Percentiles rank a stretch among this genome's conserved stretches.
phyloP scores from a whole-genome alignment of 2,797 vertebrate species.

The Denticeps clupeoides region DNA sequence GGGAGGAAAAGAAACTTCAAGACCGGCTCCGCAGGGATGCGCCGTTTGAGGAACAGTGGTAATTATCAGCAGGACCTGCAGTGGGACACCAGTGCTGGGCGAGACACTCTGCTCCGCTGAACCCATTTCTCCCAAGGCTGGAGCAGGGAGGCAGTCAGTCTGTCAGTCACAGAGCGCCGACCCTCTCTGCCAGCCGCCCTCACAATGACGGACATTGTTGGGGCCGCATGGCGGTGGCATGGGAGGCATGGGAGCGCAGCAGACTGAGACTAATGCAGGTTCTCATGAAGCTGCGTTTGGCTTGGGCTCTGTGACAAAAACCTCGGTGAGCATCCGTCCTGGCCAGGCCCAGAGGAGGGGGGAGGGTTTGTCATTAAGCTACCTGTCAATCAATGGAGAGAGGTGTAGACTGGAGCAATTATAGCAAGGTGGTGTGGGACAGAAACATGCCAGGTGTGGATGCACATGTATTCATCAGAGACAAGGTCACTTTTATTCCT shows the following conservation, averaged over 20 bases:
- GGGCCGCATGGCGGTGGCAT: not conserved
- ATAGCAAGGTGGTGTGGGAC: not conserved
- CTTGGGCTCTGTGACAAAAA: not conserved
- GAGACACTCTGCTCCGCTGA: slow-evolving; percentile 1
- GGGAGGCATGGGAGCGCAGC: slow-evolving; percentile 12
- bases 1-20: too few species aligned
- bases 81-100: too few species aligned
- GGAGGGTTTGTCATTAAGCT: not conserved
- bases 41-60: too few species aligned
- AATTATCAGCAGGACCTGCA: too few species aligned
- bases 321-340: not conserved
- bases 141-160: too few species aligned
- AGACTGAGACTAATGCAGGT: slow-evolving; percentile 15
- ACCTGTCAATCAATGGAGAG: not conserved
- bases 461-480: too few species aligned
- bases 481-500: too few species aligned
- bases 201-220: slow-evolving; percentile 6
- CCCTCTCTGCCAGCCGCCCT: not conserved
- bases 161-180: slow-evolving; percentile 5
- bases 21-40: too few species aligned
- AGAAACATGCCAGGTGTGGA: too few species aligned
- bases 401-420: not conserved
- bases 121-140: slow-evolving; percentile 4
- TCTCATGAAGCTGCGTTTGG: slow-evolving; percentile 1
- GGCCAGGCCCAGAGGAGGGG: not conserved